These are phyloP conservation scores for Ctena decussata DNA, from an alignment of 2,888 invertebrate species.

Conservation along the genomic window DNA sequence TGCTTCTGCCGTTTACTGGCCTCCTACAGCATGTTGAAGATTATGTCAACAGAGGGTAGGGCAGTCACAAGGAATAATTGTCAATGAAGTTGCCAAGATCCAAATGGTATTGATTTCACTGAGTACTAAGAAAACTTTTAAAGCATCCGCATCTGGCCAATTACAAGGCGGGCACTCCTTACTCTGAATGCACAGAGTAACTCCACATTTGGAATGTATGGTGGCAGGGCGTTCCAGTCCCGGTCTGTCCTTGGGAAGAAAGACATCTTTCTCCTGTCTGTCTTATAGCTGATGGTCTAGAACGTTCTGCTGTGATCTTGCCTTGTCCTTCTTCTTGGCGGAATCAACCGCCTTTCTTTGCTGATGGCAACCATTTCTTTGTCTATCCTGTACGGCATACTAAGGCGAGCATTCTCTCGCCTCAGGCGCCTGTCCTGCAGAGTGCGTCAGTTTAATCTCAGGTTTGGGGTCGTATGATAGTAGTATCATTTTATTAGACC, in stretches of 20 bases:
- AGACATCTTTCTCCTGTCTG: not conserved
- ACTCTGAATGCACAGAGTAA: not conserved
- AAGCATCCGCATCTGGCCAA: not conserved
- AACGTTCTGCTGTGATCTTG: not conserved
- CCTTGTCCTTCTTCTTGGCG: not conserved
- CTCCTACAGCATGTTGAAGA: conserved; percentile 1
- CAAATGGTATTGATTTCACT: not conserved
- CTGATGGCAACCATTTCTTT: not conserved
- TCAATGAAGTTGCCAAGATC: not conserved
- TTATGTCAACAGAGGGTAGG: not conserved
- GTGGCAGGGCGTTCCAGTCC: not conserved
- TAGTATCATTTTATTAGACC: no score
- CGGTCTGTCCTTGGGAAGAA: not conserved
- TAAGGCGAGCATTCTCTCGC: not conserved
- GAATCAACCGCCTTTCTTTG: not conserved
- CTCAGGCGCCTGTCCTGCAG: not conserved
- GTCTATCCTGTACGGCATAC: not conserved
- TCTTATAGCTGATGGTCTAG: not conserved
- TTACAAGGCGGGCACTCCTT: not conserved
- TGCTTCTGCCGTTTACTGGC: conserved; percentile 1
- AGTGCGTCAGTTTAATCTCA: not conserved
- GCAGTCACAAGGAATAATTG: not conserved
- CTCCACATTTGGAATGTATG: not conserved
- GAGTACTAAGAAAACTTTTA: not conserved
- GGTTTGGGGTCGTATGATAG: no score